Evolutionary conservation across 2,113 vertebrate genomes (phyloP).

Genomic region (Gallinago jamesoni): DNA sequence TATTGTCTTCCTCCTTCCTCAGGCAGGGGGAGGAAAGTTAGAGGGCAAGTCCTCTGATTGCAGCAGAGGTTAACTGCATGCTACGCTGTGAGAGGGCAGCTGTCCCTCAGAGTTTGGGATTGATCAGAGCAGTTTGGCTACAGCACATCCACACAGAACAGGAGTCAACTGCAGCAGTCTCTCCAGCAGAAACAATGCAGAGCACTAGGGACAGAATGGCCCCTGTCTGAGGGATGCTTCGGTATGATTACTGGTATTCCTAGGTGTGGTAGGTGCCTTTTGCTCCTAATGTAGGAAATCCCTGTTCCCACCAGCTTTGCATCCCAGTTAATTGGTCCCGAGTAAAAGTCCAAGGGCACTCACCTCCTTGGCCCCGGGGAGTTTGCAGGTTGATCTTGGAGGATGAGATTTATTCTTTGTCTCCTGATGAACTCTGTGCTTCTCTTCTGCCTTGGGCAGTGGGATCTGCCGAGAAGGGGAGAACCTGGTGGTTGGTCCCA

Average conservation of each 20-base stretch:
- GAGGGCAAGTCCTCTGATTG: neutral
- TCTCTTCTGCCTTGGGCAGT: slow-evolving; percentile 70
- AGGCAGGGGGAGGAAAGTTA: neutral
- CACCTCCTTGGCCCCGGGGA: neutral
- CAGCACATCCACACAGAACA: neutral
- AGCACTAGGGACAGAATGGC: neutral
- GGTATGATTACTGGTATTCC: neutral
- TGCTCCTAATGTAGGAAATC: neutral
- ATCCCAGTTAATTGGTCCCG: neutral
- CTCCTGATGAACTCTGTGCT: slow-evolving; percentile 9
- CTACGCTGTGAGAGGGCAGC: neutral
- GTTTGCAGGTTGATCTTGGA: neutral
- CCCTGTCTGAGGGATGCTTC: neutral
- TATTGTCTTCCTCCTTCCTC: neutral
- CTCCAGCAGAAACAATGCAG: neutral
- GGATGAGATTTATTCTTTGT: neutral
- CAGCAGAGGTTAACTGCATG: neutral
- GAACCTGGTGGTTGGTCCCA: slow-evolving; percentile 92
- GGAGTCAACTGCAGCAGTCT: neutral
- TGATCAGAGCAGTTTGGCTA: neutral
- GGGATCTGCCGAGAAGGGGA: slow-evolving; percentile 98
- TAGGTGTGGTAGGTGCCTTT: neutral
- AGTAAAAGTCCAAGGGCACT: neutral
- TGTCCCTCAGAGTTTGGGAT: rapidly evolving
- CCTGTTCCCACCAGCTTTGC: neutral